Conservation (phyloP, 2,113 vertebrate genomes). For the Accipiter virgatus region DNA sequence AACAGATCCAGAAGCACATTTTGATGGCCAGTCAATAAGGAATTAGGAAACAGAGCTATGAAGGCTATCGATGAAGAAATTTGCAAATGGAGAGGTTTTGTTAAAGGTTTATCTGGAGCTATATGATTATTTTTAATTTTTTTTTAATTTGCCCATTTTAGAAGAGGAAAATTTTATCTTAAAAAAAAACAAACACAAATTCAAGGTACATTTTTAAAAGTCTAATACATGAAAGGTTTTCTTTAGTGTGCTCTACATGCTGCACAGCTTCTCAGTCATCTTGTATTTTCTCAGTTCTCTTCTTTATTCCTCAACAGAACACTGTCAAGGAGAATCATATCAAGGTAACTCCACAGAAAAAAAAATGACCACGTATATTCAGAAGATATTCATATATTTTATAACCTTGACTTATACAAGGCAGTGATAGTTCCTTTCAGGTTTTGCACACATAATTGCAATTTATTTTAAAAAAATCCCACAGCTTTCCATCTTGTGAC, state of each 20-base stretch:
- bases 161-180: neutral
- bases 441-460: neutral
- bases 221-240: neutral
- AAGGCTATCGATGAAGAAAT: neutral
- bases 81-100: neutral
- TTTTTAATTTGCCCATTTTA: neutral
- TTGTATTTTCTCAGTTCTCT: neutral
- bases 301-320: conserved; percentile 8
- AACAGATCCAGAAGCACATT: neutral
- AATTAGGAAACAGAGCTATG: neutral
- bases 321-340: neutral
- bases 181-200: neutral
- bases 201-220: neutral
- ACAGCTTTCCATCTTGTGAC: neutral
- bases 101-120: neutral
- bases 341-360: neutral
- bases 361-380: neutral
- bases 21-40: neutral
- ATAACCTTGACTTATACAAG: neutral
- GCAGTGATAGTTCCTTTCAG: neutral
- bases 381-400: neutral
- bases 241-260: neutral
- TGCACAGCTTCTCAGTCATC: neutral
- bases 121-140: no score
- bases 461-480: conserved; percentile 4